These are phyloP conservation scores for Petromus typicus DNA, from an alignment of 2,113 vertebrate species.

Conservation along the genomic window DNA sequence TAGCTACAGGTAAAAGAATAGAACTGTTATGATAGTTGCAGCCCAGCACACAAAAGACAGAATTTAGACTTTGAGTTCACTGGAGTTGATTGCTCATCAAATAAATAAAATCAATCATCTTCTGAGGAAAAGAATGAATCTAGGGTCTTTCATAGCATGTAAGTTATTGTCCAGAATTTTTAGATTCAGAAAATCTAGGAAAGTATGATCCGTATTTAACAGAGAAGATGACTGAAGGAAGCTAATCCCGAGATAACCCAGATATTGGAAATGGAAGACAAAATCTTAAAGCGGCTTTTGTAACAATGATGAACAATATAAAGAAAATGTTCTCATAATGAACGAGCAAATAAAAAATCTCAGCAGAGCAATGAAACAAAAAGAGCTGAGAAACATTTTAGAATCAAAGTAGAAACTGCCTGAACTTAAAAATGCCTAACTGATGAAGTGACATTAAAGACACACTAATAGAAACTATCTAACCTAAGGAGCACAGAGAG, in stretches of 20 bases:
- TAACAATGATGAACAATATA: not conserved
- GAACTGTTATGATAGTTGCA: not conserved
- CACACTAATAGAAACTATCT: not conserved
- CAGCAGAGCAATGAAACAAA: not conserved
- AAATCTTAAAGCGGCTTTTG: not conserved
- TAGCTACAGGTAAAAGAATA: not conserved
- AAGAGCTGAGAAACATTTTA: not conserved
- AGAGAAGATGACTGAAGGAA: not conserved
- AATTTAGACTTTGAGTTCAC: not conserved
- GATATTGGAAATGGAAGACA: not conserved
- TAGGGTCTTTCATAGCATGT: not conserved
- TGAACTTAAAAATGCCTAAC: not conserved
- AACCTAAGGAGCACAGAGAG: not conserved
- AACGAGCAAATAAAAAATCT: not conserved
- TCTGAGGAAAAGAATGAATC: not conserved
- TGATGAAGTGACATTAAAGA: not conserved
- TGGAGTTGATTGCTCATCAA: not conserved
- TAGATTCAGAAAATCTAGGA: not conserved
- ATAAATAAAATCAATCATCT: not conserved
- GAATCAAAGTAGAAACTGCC: not conserved
- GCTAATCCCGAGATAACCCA: not conserved
- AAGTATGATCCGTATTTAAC: not conserved
- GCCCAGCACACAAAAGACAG: not conserved
- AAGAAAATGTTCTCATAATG: not conserved
- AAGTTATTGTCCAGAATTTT: not conserved